phyloP scores from a whole-genome alignment of 1,140 invertebrate genomes.

The Yoshiicerus persimilis region DNA sequence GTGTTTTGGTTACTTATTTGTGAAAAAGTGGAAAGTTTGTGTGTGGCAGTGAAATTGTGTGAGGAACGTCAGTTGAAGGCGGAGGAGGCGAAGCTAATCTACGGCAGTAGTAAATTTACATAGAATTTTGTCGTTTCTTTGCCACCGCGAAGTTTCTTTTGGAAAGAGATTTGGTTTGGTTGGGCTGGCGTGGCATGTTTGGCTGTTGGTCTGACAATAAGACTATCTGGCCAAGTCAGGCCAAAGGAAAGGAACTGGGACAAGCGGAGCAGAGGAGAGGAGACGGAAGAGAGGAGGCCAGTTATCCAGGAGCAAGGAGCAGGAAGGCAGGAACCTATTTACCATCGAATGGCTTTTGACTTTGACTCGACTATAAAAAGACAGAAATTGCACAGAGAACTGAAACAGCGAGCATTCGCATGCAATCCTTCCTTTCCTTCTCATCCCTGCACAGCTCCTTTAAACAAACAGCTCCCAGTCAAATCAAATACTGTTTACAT shows the following conservation, averaged over 20 bases:
- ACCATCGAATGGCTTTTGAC: background rate
- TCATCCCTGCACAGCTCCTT: background rate
- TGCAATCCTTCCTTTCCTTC: background rate
- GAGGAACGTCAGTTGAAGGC: no score
- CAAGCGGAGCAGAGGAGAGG: background rate
- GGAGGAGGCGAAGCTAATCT: background rate
- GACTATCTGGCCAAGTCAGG: background rate
- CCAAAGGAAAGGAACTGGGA: no score
- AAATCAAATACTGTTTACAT: slow-evolving; percentile 14
- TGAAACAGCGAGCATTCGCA: background rate
- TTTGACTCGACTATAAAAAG: background rate
- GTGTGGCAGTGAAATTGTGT: background rate
- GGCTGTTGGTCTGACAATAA: background rate
- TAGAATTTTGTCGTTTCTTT: background rate
- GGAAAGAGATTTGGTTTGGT: background rate
- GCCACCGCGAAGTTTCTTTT: background rate
- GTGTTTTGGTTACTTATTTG: background rate
- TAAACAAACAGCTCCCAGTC: slow-evolving; percentile 3
- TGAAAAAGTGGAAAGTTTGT: background rate
- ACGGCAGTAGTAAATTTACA: background rate
- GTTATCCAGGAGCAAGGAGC: no score
- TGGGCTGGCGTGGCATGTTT: no score
- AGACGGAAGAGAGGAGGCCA: background rate
- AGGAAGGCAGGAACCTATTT: background rate
- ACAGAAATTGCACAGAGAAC: background rate